Evolutionary conservation across 2,797 vertebrate species (phyloP), one percentile per base, ranked within the genome.

Genomic region (Euphonia xanthogaster): DNA sequence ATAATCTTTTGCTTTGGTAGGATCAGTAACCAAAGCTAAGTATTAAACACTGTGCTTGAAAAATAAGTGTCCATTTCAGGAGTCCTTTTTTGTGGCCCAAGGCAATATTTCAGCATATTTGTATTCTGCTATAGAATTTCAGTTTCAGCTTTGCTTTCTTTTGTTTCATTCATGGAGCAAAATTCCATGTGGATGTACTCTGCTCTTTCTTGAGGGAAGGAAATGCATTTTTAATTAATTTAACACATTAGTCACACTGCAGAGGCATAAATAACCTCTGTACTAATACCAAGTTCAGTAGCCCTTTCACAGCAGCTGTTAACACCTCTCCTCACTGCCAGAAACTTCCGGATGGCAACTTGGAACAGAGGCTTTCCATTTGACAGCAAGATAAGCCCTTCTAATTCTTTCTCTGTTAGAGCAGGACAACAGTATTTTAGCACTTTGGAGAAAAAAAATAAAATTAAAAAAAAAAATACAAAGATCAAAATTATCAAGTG

Each of bases 251-350:
- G 48, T 77, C 65, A 68, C 53, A 74, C 44, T 48, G 57, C 84
- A 42, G 50, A 86, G 82, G 72, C 87, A 94, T 80, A 94, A 96
- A 88, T 48, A 94, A 89, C 27, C 21, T 91, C 72, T 62, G 40
- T 78, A 42, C 27, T 80, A 88, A 92, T 55, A 88, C 19, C 40
- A 81, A 93, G 51, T 70, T 83, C 93, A 86, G 93, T 75, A 93
- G 92, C 42, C 81, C 81, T 92, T 86, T 91, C 91, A 71, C 0
- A 1, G 88, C 87, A 94, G 95, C 79, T 96, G 91, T 95, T 96
- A 97, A 70, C 89, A 90, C 79, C 85, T 90, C 78, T 68, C 55
- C 85, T 91, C 62, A 55, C 87, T 93, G 79, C 82, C 91, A 96
- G 87, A 94, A 94, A 73, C 89, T 92, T 96, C 90, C 48, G 55